Evolutionary conservation across 2,888 invertebrate genomes (phyloP).

Genomic region (Cyclophora punctaria): DNA sequence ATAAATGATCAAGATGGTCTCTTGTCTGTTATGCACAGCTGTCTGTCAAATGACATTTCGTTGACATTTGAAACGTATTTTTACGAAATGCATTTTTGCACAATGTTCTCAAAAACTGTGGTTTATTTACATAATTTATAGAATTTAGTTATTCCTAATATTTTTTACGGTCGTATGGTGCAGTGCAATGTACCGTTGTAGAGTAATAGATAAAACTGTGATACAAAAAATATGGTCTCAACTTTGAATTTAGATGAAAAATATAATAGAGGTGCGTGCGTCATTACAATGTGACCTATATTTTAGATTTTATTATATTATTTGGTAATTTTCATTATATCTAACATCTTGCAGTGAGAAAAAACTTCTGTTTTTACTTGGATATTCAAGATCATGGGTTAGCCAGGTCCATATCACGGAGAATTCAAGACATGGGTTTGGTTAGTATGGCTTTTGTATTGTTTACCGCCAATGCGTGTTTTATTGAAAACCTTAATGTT

Average conservation of each 20-base stretch:
- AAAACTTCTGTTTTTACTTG: slow-evolving; percentile 83
- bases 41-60: slow-evolving; percentile 65
- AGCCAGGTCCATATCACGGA: slow-evolving; percentile 78
- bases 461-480: slow-evolving; percentile 41
- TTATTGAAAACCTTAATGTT: too few species aligned
- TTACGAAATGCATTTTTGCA: slow-evolving; percentile 45
- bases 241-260: slow-evolving; percentile 65
- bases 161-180: not conserved
- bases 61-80: slow-evolving; percentile 52
- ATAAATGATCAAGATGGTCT: slow-evolving; percentile 13
- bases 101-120: slow-evolving; percentile 20
- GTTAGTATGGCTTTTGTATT: slow-evolving; percentile 60
- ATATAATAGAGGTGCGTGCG: slow-evolving; percentile 60
- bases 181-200: slow-evolving; percentile 6
- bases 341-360: slow-evolving; percentile 61
- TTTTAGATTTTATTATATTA: slow-evolving; percentile 8
- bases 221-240: slow-evolving; percentile 55
- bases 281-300: slow-evolving; percentile 29
- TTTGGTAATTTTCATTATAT: slow-evolving; percentile 13
- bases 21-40: slow-evolving; percentile 60
- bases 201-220: slow-evolving; percentile 16
- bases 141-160: not conserved
- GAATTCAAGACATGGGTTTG: slow-evolving; percentile 82
- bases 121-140: slow-evolving; percentile 20
- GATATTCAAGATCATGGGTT: slow-evolving; percentile 82